A percentile compares a stretch with the other conserved stretches of the same genome.
Conservation (phyloP, 2,797 vertebrate species). For the Bradypodion ventrale region DNA sequence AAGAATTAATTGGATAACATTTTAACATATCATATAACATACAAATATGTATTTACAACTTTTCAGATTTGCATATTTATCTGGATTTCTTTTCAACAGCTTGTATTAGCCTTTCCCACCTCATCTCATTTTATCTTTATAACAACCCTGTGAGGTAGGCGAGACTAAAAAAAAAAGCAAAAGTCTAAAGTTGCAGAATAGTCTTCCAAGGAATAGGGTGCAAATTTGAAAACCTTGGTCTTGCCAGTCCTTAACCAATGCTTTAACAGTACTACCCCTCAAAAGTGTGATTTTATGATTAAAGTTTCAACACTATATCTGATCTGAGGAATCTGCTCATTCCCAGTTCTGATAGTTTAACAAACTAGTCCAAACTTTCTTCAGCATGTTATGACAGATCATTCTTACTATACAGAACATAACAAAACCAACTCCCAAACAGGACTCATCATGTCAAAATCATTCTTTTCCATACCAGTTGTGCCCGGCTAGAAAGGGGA, state of each 20-base stretch:
- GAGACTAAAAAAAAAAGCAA: neutral
- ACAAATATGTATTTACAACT: no score
- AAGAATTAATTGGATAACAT: neutral
- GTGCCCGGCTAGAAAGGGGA: neutral
- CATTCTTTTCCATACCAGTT: neutral
- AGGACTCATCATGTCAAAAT: neutral
- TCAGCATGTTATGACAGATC: neutral
- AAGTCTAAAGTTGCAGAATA: neutral
- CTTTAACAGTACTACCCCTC: neutral
- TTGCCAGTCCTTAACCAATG: neutral
- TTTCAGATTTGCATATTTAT: neutral
- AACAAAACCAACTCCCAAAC: neutral
- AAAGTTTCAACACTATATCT: neutral
- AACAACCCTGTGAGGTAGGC: no score
- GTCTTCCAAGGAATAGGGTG: neutral
- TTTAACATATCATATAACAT: neutral
- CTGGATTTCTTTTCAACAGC: neutral
- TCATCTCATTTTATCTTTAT: no score
- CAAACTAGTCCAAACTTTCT: neutral
- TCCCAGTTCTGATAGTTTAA: neutral
- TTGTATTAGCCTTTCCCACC: neutral
- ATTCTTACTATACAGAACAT: neutral
- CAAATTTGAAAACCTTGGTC: neutral
- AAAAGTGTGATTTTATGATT: neutral
- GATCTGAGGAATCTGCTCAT: neutral